phyloP scores from a whole-genome alignment of 2,113 vertebrate genomes.

The Calyptomena viridis region DNA sequence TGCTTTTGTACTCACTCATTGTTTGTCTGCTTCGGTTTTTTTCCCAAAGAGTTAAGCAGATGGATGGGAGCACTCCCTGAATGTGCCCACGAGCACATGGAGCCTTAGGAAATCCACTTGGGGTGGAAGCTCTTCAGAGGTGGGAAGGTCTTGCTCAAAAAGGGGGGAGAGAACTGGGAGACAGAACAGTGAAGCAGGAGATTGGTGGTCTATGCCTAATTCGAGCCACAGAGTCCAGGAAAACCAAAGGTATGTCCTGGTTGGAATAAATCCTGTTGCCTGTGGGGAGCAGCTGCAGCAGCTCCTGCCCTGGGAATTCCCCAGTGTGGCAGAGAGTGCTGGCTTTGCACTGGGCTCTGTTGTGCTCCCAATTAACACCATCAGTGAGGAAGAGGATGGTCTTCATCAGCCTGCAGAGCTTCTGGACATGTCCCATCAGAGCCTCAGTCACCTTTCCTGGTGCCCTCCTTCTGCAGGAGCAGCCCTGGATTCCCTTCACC shows the following conservation, averaged over 20 bases:
- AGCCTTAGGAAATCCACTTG: background rate
- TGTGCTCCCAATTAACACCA: background rate
- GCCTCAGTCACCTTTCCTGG: background rate
- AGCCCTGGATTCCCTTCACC: background rate
- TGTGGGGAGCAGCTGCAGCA: background rate
- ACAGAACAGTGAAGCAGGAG: background rate
- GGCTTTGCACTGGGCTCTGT: background rate
- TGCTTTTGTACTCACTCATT: slow-evolving; percentile 61
- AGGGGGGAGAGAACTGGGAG: background rate
- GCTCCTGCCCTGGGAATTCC: background rate
- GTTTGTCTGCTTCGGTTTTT: background rate
- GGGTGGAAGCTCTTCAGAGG: background rate
- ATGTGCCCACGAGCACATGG: background rate
- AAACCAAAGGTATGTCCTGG: background rate
- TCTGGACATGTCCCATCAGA: background rate
- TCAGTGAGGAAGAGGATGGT: background rate
- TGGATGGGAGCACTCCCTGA: background rate
- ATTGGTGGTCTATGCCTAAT: background rate
- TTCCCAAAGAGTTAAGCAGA: slow-evolving; percentile 39
- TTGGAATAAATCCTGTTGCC: background rate
- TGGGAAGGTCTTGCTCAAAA: background rate
- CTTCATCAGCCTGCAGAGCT: background rate
- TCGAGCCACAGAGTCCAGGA: background rate
- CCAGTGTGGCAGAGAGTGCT: background rate
- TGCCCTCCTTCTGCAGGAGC: background rate